Evolutionary conservation across 2,888 invertebrate genomes (phyloP).

Genomic region (Andrena haemorrhoa): DNA sequence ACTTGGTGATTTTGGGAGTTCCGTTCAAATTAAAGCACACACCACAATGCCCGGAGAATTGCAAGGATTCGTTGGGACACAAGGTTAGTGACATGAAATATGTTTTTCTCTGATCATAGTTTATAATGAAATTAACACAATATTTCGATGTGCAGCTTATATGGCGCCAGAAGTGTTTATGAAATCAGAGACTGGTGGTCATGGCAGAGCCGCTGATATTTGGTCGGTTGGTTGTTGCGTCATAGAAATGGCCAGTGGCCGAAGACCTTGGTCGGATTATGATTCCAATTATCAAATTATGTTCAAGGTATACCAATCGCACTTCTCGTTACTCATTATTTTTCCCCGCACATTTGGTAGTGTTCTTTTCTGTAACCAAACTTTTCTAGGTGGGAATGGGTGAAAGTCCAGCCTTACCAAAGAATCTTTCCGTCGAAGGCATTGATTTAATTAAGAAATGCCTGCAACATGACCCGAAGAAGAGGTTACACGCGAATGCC

Average conservation of each 20-base stretch:
- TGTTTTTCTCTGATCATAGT: not conserved
- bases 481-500: slow-evolving; percentile 89
- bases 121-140: slow-evolving; percentile 18
- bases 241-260: slow-evolving; percentile 97
- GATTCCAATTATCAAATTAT: slow-evolving; percentile 98
- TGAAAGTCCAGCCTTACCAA: slow-evolving; percentile 91
- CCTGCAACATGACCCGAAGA: slow-evolving; percentile 92
- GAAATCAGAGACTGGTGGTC: slow-evolving; percentile 91
- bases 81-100: slow-evolving; percentile 87
- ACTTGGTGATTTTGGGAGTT: slow-evolving; percentile 98
- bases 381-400: slow-evolving; percentile 95
- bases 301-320: slow-evolving; percentile 86
- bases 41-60: slow-evolving; percentile 95
- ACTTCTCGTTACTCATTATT: slow-evolving; percentile 5
- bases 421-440: slow-evolving; percentile 92
- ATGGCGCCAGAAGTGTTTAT: slow-evolving; percentile 99
- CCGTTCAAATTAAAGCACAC: slow-evolving; percentile 95
- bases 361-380: slow-evolving; percentile 81
- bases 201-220: slow-evolving; percentile 97
- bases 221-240: slow-evolving; percentile 99
- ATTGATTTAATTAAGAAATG: slow-evolving; percentile 92
- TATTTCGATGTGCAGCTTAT: slow-evolving; percentile 88
- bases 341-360: not conserved
- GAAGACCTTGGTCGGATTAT: slow-evolving; percentile 96
- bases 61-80: slow-evolving; percentile 96